Evolutionary conservation across 2,797 vertebrate genomes (phyloP).

Genomic region (Platalea minor): DNA sequence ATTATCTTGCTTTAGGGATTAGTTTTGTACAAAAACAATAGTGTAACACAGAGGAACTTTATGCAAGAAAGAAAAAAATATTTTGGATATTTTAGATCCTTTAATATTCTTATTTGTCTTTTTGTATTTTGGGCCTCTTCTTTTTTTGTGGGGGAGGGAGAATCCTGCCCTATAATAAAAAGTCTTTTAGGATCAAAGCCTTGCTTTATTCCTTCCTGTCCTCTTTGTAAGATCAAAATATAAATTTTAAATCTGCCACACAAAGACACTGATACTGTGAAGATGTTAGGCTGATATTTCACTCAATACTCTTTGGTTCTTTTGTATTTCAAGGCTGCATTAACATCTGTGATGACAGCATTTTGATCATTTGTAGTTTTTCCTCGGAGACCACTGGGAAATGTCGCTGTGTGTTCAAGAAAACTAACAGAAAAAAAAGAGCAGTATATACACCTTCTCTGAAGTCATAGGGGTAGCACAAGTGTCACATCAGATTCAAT

Average conservation of each 20-base stretch:
- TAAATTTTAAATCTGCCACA: not conserved
- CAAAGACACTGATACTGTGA: not conserved
- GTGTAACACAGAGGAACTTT: not conserved
- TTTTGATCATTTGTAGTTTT: constrained; percentile 26
- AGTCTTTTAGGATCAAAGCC: not conserved
- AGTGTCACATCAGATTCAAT: constrained; percentile 43
- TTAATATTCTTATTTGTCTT: not conserved
- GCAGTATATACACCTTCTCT: not conserved
- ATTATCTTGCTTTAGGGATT: not conserved
- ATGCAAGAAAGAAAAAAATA: not conserved
- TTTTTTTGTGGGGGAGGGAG: rapidly evolving
- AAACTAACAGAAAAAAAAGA: not conserved
- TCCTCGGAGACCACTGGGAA: not conserved
- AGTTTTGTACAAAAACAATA: not conserved
- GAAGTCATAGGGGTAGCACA: constrained; percentile 3
- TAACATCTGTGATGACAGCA: not conserved
- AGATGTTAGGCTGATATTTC: not conserved
- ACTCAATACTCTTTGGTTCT: not conserved
- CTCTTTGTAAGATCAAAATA: not conserved
- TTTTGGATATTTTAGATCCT: not conserved
- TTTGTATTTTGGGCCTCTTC: not conserved
- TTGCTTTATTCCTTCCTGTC: not conserved
- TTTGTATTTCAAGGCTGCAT: not conserved
- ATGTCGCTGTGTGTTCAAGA: not conserved
- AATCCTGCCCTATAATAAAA: not conserved